Evolutionary conservation across 2,888 invertebrate species (phyloP), one percentile per base, ranked within the genome.

Genomic region (Meliscaeva auricollis): DNA sequence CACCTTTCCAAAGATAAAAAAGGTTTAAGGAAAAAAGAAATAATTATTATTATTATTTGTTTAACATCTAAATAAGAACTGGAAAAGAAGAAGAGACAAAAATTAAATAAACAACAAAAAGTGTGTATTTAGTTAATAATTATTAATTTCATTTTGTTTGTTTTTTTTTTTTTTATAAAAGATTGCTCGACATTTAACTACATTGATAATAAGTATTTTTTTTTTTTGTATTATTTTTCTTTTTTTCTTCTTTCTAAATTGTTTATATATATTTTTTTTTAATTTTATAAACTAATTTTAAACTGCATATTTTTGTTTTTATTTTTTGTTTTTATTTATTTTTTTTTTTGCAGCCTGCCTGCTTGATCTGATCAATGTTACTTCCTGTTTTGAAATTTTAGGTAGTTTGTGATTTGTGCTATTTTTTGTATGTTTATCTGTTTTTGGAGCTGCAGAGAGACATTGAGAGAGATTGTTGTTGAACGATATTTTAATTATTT

Each of bases 111-210:
- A 68, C 30, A 41, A 64, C 52, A 58, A 50, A 74, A 74, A 38
- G 35, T 41, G 35, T 83, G 44, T 69, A 17, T 50, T 52, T 38
- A 48, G 48, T 48, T 26, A n/a, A 22, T 35, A 52, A 22, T 35
- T 20, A 50, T 20, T 17, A 44, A 46, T 30, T 32, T 35, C 5
- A 26, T 26, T 26, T 79, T 38, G 22, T 58, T 48, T 48, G 11
- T 5, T 58, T 66, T 38, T 30, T 58, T 50, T 56, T 70, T 4
- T 35, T 58, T 75, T 75, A 52, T 79, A 75, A 68, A 79, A 72
- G 66, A 79, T 75, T 84, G 75, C 75, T 84, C 70, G 84, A 84
- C 84, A 79, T 79, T 84, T 72, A 84, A 84, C 84, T 84, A 84
- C 84, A 62, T 79, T 76, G 84, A 84, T 84, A 84, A 79, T 84